Base-by-base conservation (phyloP, 2,113 vertebrate species). In the Helogale parvula region DNA sequence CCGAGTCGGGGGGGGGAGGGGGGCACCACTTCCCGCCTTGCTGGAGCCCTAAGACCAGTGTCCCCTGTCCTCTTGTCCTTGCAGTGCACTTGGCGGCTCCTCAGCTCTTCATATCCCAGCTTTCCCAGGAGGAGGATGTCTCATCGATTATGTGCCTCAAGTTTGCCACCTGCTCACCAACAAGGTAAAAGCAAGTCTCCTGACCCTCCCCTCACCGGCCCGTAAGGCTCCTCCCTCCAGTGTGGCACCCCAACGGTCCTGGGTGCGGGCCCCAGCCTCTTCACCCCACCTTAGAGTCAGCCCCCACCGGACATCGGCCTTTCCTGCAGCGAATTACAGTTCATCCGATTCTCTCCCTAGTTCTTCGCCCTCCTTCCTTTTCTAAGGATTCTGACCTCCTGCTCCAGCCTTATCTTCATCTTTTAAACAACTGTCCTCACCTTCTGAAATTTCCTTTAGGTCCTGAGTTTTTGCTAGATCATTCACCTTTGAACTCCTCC, bases 71-170 rank as follows among this genome's bases (percentile, higher is more conserved):
- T 98, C 21, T 97, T 98, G 41, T 98, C 54, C 94, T 98, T 98
- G 95, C 98, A 99, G 99, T 97, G 99, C 99, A 0, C 99, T 99
- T 69, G 99, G 99, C 98, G 99, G 99, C 94, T 99, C 99, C 27
- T 99, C 99, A 8, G 99, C 99, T 66, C 99, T 99, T 98, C 99
- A 99, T 82, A 99, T 99, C 98, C 99, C 99, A 97, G 99, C 99
- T 94, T 99, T 99, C 98, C 99, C 99, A 47, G 98, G 99, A 97
- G 99, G 99, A 98, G 99, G 99, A 83, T 99, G 99, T 98, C 99
- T 99, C 93, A 99, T 99, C 1, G 99, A 99, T 98, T 99, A 99
- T 0, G 99, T 99, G 86, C 99, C 99, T 68, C 99, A 99, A 99
- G 99, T 99, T 31, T 99, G 99, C 98, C 99, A 99, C 98, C 98